Conservation (phyloP, 2,797 vertebrate species). For the Ficedula albicollis region DNA sequence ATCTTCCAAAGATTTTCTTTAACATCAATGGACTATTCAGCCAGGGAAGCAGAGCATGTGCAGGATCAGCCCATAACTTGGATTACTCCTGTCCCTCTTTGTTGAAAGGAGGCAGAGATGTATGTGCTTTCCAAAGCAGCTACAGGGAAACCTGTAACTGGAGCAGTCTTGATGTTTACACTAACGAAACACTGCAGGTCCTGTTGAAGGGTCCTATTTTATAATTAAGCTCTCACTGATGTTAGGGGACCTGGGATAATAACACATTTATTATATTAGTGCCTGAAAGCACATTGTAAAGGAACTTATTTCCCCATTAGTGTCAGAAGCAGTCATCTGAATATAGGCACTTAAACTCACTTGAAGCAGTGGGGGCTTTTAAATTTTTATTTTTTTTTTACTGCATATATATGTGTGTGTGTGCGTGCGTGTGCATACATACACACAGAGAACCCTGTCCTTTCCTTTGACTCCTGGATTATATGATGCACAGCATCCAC, state of each 20-base stretch:
- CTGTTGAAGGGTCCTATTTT: not conserved
- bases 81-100: not conserved
- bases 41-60: rapidly evolving
- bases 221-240: conserved; percentile 10
- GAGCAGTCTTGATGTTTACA: not conserved
- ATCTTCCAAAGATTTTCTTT: not conserved
- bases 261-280: not conserved
- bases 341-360: not conserved
- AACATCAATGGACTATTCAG: not conserved
- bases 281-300: conserved; percentile 8
- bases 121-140: not conserved
- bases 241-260: not conserved
- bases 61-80: not conserved
- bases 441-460: not conserved
- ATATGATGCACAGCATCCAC: not conserved
- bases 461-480: not conserved
- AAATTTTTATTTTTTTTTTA: not conserved
- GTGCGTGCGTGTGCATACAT: too few species aligned
- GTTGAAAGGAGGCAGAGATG: not conserved
- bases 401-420: rapidly evolving
- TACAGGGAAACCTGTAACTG: not conserved
- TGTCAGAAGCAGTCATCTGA: not conserved
- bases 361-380: not conserved
- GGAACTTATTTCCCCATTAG: not conserved
- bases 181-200: not conserved